Percentiles rank a stretch among this genome's conserved stretches.
Evolutionary conservation across 2,888 invertebrate genomes (phyloP).

Genomic region (Orthonevra nobilis): DNA sequence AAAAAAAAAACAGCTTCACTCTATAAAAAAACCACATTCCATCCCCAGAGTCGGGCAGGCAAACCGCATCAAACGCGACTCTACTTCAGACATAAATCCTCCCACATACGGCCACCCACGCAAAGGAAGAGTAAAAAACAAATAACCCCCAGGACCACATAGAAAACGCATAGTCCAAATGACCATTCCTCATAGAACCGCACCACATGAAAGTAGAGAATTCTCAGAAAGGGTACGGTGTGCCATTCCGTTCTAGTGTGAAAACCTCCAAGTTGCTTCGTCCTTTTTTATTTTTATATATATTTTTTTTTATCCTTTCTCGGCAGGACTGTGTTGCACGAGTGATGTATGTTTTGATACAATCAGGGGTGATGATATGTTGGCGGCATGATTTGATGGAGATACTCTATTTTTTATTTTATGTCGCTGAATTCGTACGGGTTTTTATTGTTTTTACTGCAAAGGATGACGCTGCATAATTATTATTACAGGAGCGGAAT

Average conservation of each 20-base stretch:
- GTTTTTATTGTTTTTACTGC: constrained; percentile 23
- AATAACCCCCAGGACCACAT: constrained; percentile 50
- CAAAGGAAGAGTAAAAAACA: constrained; percentile 7
- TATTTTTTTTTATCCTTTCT: constrained; percentile 3
- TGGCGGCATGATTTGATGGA: constrained; percentile 40
- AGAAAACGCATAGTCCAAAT: constrained; percentile 21
- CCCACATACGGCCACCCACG: neutral
- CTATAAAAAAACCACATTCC: constrained; percentile 13
- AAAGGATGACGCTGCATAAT: neutral
- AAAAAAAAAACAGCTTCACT: constrained; percentile 27
- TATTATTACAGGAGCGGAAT: constrained; percentile 7
- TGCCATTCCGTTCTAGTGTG: constrained; percentile 2
- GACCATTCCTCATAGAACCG: constrained; percentile 36
- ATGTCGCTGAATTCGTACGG: constrained; percentile 27
- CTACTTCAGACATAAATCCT: constrained; percentile 29
- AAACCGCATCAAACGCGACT: constrained; percentile 55
- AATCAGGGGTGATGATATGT: constrained; percentile 45
- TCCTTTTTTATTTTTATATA: neutral
- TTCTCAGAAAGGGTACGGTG: constrained; percentile 10
- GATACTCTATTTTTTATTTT: constrained; percentile 1
- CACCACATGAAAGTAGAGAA: neutral
- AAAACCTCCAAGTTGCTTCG: neutral
- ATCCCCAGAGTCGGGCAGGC: constrained; percentile 3
- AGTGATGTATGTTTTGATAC: constrained; percentile 27
- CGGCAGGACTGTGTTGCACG: too few relatives aligned